These are phyloP conservation scores for Liolophura sinensis DNA, from an alignment of 1,140 invertebrate genomes.

Conservation along the genomic window DNA sequence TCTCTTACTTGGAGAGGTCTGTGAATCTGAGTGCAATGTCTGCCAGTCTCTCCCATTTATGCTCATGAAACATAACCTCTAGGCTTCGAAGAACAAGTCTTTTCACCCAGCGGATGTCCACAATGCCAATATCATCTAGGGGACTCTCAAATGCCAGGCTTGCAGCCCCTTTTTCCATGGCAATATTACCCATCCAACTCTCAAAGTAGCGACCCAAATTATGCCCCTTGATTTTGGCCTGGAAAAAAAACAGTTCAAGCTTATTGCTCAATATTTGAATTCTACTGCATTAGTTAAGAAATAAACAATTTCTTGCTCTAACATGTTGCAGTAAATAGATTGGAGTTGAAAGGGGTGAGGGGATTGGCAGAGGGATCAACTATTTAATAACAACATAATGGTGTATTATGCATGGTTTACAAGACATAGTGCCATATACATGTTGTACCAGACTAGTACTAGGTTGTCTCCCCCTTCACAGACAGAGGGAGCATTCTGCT, in stretches of 20 bases:
- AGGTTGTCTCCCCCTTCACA: too few relatives aligned
- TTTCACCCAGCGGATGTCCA: constrained; percentile 47
- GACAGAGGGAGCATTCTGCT: too few relatives aligned
- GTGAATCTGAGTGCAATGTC: constrained; percentile 54
- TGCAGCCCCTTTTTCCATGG: constrained; percentile 50
- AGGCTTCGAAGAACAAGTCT: constrained; percentile 48
- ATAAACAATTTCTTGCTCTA: too few relatives aligned
- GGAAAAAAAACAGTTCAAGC: not conserved
- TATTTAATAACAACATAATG: too few relatives aligned
- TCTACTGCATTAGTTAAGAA: too few relatives aligned
- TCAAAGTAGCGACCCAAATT: constrained; percentile 40
- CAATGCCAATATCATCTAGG: constrained; percentile 49
- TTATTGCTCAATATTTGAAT: too few relatives aligned
- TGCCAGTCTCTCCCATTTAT: constrained; percentile 58
- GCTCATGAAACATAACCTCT: constrained; percentile 50
- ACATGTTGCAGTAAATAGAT: too few relatives aligned
- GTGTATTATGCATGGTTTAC: too few relatives aligned
- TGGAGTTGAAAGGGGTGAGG: too few relatives aligned
- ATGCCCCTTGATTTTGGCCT: constrained; percentile 41
- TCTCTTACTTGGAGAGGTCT: constrained; percentile 53
- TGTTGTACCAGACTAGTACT: too few relatives aligned
- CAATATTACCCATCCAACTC: constrained; percentile 42
- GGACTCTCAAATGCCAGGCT: constrained; percentile 52
- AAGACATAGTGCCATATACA: too few relatives aligned
- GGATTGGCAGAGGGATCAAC: too few relatives aligned